phyloP scores from a whole-genome alignment of 2,888 invertebrate species.

The Drosophila anomalata region DNA sequence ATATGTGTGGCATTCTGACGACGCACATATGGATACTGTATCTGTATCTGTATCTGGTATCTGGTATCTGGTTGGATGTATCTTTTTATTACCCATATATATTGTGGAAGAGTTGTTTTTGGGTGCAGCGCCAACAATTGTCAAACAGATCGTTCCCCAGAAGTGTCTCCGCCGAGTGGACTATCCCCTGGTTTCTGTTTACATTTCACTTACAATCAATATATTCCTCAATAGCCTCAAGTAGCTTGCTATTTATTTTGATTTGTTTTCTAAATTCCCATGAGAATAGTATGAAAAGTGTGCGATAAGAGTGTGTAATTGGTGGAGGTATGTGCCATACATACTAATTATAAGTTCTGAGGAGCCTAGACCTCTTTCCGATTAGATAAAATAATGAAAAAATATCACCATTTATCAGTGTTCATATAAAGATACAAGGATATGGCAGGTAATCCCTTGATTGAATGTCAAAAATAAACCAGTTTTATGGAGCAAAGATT shows the following conservation, averaged over 20 bases:
- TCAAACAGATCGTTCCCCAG: slow-evolving; percentile 21
- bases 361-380: too few species aligned
- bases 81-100: slow-evolving; percentile 57
- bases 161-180: slow-evolving; percentile 17
- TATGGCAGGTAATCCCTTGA: background rate
- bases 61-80: slow-evolving; percentile 41
- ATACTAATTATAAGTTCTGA: too few species aligned
- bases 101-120: slow-evolving; percentile 45
- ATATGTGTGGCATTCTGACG: slow-evolving; percentile 40
- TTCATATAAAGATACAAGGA: background rate
- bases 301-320: too few species aligned
- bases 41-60: slow-evolving; percentile 35
- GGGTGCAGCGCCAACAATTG: slow-evolving; percentile 44
- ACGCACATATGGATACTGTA: background rate
- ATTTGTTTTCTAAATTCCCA: background rate
- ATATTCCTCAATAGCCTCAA: slow-evolving; percentile 12
- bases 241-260: slow-evolving; percentile 16
- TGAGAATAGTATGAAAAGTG: too few species aligned
- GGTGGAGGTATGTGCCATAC: background rate
- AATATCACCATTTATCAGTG: background rate
- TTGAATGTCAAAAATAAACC: background rate
- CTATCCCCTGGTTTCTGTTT: slow-evolving; percentile 2
- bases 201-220: slow-evolving; percentile 18
- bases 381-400: slow-evolving; percentile 6
- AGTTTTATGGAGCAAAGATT: background rate